phyloP scores from a whole-genome alignment of 2,888 invertebrate species.

The Sinodicranocentrus sp. region DNA sequence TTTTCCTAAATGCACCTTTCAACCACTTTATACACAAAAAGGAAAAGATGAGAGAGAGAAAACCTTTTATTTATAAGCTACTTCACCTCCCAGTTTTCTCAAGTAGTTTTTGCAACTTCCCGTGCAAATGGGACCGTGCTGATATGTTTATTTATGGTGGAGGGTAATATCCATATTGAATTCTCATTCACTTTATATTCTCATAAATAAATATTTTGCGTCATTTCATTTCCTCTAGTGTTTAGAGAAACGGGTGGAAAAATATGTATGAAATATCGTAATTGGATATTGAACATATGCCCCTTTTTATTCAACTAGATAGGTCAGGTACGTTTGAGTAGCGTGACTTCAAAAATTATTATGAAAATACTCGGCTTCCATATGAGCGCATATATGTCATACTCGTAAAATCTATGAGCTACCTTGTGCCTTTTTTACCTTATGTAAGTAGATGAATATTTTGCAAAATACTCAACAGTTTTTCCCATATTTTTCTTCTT shows the following conservation, averaged over 20 bases:
- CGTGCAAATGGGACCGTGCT: too few species aligned
- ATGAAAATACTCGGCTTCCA: neutral
- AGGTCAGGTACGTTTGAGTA: conserved; percentile 3
- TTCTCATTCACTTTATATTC: conserved; percentile 40
- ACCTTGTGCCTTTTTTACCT: neutral
- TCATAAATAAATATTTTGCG: conserved; percentile 29
- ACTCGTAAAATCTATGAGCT: neutral
- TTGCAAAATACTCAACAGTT: neutral
- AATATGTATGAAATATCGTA: neutral
- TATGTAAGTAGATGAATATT: neutral
- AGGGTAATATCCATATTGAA: conserved; percentile 16
- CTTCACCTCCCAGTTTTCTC: neutral
- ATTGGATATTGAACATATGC: conserved; percentile 6
- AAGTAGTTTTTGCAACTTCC: neutral
- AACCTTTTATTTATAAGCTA: neutral
- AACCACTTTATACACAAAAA: too few species aligned
- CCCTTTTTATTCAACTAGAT: conserved; percentile 4
- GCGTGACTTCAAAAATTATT: neutral
- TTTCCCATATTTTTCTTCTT: neutral
- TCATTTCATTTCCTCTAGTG: neutral
- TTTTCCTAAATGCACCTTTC: conserved; percentile 12
- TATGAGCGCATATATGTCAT: neutral
- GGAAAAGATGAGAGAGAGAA: too few species aligned
- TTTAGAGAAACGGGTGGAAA: neutral
- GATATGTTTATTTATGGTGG: neutral